Base-by-base conservation (phyloP, 2,797 vertebrate species). In the Arnoldichthys spilopterus region DNA sequence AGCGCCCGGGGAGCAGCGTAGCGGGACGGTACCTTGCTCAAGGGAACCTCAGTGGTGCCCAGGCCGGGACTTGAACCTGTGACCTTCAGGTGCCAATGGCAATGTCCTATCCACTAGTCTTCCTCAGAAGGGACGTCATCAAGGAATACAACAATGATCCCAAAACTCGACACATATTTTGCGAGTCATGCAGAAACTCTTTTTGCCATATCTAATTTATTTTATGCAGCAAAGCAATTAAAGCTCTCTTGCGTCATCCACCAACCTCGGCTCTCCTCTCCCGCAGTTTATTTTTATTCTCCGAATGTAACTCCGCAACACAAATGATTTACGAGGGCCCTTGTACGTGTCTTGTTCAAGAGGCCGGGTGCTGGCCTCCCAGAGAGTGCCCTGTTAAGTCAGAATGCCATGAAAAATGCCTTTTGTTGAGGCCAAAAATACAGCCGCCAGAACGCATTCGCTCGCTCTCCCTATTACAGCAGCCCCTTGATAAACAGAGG, bases 401-500 rank as follows among this genome's bases (percentile, higher is more conserved):
- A 72, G 56, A 86, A 74, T 79, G 78, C 16, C 69, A 72, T 74
- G 80, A 81, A 74, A 85, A 73, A 84, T 18, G 63, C 45, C 56
- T 66, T 70, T 30, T 66, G 64, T 69, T 82, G 0, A 7, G 74
- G 78, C 79, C 77, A 74, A 76, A 61, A 86, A 80, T 63, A 74
- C 26, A 73, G 82, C 59, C 79, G 67, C 54, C 61, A 72, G 82
- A 80, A 53, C 63, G 84, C 9, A 53, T 77, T 83, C n/a, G 32
- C 40, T 54, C 32, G 24, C 66, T 71, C 74, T 87, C 77, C 85
- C 85, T 86, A 85, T 83, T 80, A 82, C 9, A 4, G 49, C 43
- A 49, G 77, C 76, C 78, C 74, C 78, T 72, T 63, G 61, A 63
- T 63, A 63, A 63, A 34, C 37, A 84, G 85, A 87, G 84, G 85